These are phyloP conservation scores for Xenopus borealis DNA, from an alignment of 2,113 vertebrate genomes.

Conservation along the genomic window DNA sequence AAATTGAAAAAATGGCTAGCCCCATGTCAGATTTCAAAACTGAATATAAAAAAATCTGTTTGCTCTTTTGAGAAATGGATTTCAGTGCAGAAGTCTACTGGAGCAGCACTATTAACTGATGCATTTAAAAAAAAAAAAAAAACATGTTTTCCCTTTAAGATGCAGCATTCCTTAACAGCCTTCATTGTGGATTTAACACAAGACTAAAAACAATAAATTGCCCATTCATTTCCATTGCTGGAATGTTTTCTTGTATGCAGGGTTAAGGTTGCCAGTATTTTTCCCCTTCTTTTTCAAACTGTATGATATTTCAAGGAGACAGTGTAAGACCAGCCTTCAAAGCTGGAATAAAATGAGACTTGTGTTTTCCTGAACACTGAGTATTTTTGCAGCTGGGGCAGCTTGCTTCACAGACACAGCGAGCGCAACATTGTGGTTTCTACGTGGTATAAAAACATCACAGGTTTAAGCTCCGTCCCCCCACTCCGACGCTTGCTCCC, in stretches of 20 bases:
- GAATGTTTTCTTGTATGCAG: slow-evolving; percentile 36
- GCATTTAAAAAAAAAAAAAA: too few species aligned
- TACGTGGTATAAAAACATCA: slow-evolving; percentile 42
- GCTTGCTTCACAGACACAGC: slow-evolving; percentile 41
- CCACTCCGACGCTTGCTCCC: slow-evolving; percentile 17
- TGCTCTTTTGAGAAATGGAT: too few species aligned
- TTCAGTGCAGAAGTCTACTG: too few species aligned
- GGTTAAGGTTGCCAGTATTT: slow-evolving; percentile 36
- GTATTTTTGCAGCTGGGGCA: slow-evolving; percentile 44
- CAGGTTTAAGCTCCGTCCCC: slow-evolving; percentile 35
- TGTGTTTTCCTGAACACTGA: slow-evolving; percentile 38
- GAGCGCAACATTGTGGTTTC: slow-evolving; percentile 41
- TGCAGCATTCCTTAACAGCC: slow-evolving; percentile 3
- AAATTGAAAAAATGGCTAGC: too few species aligned
- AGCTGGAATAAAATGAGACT: slow-evolving; percentile 37
- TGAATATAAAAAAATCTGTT: too few species aligned
- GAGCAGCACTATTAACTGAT: too few species aligned
- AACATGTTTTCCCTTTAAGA: too few species aligned
- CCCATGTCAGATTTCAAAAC: too few species aligned
- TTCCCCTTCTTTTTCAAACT: slow-evolving; percentile 27
- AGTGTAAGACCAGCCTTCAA: slow-evolving; percentile 21
- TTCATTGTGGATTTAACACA: slow-evolving; percentile 26
- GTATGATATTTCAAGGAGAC: slow-evolving; percentile 44
- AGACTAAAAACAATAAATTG: slow-evolving; percentile 31
- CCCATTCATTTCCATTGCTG: slow-evolving; percentile 25